Conservation (phyloP, 2,797 vertebrate species). For the Cyclura pinguis region DNA sequence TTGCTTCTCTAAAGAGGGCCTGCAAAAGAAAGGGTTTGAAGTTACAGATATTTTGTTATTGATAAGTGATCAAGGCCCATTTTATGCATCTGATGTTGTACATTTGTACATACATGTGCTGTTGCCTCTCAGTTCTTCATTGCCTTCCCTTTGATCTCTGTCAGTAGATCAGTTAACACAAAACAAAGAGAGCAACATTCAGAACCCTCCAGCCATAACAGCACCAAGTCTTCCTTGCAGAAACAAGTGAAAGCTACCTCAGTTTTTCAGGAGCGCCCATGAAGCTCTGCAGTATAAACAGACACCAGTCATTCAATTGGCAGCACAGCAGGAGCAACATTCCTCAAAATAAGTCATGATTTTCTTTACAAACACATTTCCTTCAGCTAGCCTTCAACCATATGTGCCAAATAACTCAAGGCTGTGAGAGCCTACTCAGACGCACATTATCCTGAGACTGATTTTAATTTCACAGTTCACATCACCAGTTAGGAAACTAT, state of each 20-base stretch:
- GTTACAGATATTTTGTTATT: conserved; percentile 48
- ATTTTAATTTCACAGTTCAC: conserved; percentile 11
- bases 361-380: conserved; percentile 6
- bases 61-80: conserved; percentile 60
- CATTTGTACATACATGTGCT: conserved; percentile 58
- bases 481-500: neutral
- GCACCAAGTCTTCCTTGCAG: conserved; percentile 37
- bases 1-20: neutral
- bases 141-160: conserved; percentile 68
- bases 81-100: conserved; percentile 67
- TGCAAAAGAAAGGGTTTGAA: conserved; percentile 57
- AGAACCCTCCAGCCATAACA: conserved; percentile 58
- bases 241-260: conserved; percentile 42
- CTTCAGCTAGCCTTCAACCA: neutral
- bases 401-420: neutral
- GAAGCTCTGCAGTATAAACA: conserved; percentile 28
- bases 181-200: conserved; percentile 53
- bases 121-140: conserved; percentile 61
- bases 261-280: conserved; percentile 49
- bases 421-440: neutral
- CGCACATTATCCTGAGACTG: neutral
- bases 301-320: neutral
- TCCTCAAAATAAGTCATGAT: conserved; percentile 29
- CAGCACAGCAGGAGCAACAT: neutral
- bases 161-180: conserved; percentile 56